These are phyloP conservation scores for Acanthurus leucopareius DNA, from an alignment of 2,797 vertebrate genomes.

Conservation along the genomic window DNA sequence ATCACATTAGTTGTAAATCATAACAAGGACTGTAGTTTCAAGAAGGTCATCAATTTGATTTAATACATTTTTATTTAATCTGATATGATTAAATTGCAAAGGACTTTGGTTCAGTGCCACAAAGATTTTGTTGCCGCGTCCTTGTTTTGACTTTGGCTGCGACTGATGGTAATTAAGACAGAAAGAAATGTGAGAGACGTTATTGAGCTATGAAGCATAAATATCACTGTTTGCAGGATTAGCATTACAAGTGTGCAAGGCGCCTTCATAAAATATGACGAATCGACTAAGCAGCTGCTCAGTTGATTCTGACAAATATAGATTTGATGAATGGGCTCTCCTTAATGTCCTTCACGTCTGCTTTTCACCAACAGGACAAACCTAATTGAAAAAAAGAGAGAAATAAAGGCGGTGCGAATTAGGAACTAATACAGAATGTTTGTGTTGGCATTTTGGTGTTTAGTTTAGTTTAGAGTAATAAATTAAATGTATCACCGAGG, in stretches of 20 bases:
- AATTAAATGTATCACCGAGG: neutral
- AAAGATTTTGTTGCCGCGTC: constrained; percentile 42
- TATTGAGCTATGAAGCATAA: constrained; percentile 66
- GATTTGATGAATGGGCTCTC: constrained; percentile 58
- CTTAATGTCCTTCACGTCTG: constrained; percentile 45
- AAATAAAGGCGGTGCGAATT: constrained; percentile 31
- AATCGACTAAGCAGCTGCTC: constrained; percentile 38
- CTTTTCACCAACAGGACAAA: constrained; percentile 24
- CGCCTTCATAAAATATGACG: constrained; percentile 47
- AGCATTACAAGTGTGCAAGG: constrained; percentile 34
- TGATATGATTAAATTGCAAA: neutral
- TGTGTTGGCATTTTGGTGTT: neutral
- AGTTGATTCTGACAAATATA: constrained; percentile 45
- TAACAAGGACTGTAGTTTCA: neutral
- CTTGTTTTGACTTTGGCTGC: constrained; percentile 66
- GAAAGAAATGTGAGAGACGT: constrained; percentile 16
- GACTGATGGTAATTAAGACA: constrained; percentile 51
- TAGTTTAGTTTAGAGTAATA: neutral
- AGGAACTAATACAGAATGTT: constrained; percentile 8
- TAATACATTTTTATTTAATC: neutral
- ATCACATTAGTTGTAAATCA: neutral
- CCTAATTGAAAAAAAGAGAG: constrained; percentile 1
- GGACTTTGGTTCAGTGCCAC: constrained; percentile 11
- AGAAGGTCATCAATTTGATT: constrained; percentile 20
- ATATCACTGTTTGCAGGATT: constrained; percentile 60